Base-by-base conservation (phyloP, 2,113 vertebrate genomes). In the Benitochromis conjunctus region DNA sequence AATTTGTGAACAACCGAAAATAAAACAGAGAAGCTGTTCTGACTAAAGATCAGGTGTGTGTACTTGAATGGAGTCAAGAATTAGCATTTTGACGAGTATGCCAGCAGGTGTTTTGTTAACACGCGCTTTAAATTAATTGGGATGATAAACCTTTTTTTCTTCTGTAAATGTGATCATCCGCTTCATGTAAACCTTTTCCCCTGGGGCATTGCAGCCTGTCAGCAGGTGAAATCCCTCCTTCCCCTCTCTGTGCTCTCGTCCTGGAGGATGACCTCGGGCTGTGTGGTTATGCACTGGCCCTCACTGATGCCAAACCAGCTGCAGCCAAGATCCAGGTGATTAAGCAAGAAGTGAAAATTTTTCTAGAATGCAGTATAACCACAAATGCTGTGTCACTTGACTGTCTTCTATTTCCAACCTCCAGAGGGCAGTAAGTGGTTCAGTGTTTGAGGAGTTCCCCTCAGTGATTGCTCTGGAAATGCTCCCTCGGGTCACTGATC, bases 231-330 rank as follows among this genome's bases (percentile, higher is more conserved):
- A 93, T 98, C 43, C 92, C 94, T 13, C 97, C 98, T 29, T 98
- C 97, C 54, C 95, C 98, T 82, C 96, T 97, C 89, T 98, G 98
- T 85, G 97, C 97, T 81, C 96, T 98, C 0, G 96, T 99, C 14
- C 90, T 99, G 81, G 98, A 99, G 95, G 98, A 99, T 90, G 97
- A 98, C 48, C 91, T 95, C 24, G 98, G 98, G 18, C 92, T 99
- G 85, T 99, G 98, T 92, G 99, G 99, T 3, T 99, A 97, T 81
- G 97, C 97, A 5, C 89, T 99, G 83, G 99, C 97, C 9, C 97
- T 98, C 2, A 96, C 95, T 5, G 96, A 99, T 81, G 97, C 97
- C 86, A 97, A 97, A 66, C 95, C 96, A 29, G 98, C 97, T 74
- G 97, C 97, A 88, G 96, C 95, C 82, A 97, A 97, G 87, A 96